These are phyloP conservation scores for Punctoribates punctum DNA, from an alignment of 2,888 invertebrate species.

Conservation along the genomic window DNA sequence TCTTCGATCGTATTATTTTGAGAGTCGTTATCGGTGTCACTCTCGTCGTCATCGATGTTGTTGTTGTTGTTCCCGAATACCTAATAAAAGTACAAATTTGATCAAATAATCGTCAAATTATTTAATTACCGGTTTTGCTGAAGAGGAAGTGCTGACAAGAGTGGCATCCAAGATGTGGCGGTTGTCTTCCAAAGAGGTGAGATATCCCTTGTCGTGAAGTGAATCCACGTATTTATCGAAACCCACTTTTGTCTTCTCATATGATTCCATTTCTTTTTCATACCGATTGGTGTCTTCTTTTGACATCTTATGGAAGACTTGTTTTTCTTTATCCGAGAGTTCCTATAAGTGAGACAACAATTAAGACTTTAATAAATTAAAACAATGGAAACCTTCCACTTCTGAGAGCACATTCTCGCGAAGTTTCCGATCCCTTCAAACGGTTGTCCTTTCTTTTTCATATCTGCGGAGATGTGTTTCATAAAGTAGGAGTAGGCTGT, in stretches of 20 bases:
- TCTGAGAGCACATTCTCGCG: not conserved
- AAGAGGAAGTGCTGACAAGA: not conserved
- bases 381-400: conserved; percentile 7
- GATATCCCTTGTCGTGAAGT: not conserved
- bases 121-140: not conserved
- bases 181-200: not conserved
- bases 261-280: not conserved
- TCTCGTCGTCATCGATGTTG: no score
- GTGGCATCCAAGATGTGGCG: not conserved
- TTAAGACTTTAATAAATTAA: not conserved
- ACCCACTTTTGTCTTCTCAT: not conserved
- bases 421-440: not conserved
- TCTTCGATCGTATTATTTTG: no score
- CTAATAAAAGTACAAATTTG: no score
- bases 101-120: no score
- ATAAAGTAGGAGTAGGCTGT: not conserved
- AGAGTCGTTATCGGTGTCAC: no score
- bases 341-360: not conserved
- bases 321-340: not conserved
- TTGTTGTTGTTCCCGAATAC: no score
- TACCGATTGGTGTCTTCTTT: not conserved
- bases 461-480: not conserved
- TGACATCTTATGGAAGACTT: not conserved
- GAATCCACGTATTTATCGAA: not conserved
- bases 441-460: not conserved